Evolutionary conservation across 1,140 invertebrate species (phyloP).

Genomic region (Riptortus pedestris): DNA sequence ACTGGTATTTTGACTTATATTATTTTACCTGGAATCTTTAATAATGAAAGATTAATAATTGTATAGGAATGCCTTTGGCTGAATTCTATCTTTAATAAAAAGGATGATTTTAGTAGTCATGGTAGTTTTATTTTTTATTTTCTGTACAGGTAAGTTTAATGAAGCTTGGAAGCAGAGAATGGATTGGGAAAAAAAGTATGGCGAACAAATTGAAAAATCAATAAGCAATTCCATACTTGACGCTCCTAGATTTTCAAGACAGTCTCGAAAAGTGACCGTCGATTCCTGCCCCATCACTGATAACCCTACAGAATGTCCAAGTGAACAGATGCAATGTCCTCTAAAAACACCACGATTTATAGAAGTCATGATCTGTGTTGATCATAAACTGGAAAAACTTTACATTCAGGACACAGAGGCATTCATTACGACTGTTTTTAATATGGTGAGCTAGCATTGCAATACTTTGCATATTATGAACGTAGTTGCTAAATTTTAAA

Average conservation of each 20-base stretch:
- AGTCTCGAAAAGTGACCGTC: neutral
- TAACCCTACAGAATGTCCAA: neutral
- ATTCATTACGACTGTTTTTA: slow-evolving; percentile 52
- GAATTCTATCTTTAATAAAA: too few species aligned
- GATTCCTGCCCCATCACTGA: neutral
- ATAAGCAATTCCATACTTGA: neutral
- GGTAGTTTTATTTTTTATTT: too few species aligned
- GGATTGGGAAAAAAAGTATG: slow-evolving; percentile 19
- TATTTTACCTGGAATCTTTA: too few species aligned
- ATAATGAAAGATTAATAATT: too few species aligned
- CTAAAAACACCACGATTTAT: slow-evolving; percentile 32
- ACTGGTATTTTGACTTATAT: too few species aligned
- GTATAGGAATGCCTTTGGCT: too few species aligned
- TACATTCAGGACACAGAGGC: slow-evolving; percentile 36
- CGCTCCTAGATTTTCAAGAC: neutral
- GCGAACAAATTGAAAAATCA: neutral
- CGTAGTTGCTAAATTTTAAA: too few species aligned
- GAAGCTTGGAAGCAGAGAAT: slow-evolving; percentile 19
- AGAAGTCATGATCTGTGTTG: slow-evolving; percentile 48
- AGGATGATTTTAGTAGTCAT: too few species aligned
- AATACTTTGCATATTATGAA: neutral
- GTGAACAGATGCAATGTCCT: neutral
- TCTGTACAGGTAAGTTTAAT: slow-evolving; percentile 9
- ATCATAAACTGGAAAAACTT: neutral
- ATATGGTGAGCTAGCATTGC: slow-evolving; percentile 44